Base-by-base conservation (phyloP, 2,797 vertebrate species). In the Acipenser transmontanus region DNA sequence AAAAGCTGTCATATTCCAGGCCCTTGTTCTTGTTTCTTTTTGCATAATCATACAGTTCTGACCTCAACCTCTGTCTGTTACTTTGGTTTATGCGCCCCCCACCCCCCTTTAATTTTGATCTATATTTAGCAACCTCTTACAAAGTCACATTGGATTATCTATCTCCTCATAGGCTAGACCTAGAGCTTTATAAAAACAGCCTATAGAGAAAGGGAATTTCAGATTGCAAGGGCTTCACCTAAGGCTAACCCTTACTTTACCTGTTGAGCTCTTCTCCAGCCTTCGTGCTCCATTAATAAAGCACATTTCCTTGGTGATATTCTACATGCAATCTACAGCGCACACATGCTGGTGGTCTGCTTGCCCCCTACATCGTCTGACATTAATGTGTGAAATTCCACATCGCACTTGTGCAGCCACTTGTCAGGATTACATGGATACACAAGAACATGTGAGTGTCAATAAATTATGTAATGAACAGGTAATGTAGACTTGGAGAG, bases 291-390 rank as follows among this genome's bases (percentile, higher is more conserved):
- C 34, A 68, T 68, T 47, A 68, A n/a, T 10, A n/a, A 7, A 54
- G 65, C 56, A 49, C 64, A 50, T 72, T 68, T 64, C 51, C 57
- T 73, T 63, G 70, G 48, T 34, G 56, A 50, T 17, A 51, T 51
- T 47, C 64, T 75, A 73, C 66, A 72, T 61, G 62, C 63, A 77
- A 78, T 77, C 72, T 63, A 71, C 73, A 64, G 60, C 50, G 8
- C 14, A 64, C 69, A 64, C 49, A 49, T 51, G 20, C 34, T 54
- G 1, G 50, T 69, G 70, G 71, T 68, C 72, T 71, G 54, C 61
- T 63, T 49, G 7, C 20, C 50, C 61, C 69, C 68, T 76, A 59
- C 50, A 73, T 76, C 73, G 70, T 52, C 50, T 61, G n/a, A 61
- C 47, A n/a, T 34, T 69, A 68, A 64, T 60, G 56, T 57, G 61